Percentiles rank a stretch among this genome's conserved stretches.
These are phyloP conservation scores for Clytia hemisphaerica DNA, from an alignment of 30 jellyfish, hydroid and myxozoan species.

Conservation along the genomic window DNA sequence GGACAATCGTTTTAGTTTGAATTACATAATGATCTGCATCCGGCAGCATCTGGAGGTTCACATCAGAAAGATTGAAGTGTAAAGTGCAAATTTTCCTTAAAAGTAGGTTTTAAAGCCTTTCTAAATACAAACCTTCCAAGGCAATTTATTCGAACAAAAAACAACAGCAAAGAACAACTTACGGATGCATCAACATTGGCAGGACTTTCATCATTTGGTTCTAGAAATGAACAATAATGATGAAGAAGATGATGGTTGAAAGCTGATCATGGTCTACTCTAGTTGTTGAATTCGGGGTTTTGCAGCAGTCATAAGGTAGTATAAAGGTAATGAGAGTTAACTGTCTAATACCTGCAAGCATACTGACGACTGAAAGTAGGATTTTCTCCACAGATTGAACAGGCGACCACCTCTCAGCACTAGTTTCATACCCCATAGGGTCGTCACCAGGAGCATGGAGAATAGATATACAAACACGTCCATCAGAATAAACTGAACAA, in stretches of 20 bases:
- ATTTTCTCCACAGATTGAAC: conserved; percentile 91
- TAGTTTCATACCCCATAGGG: conserved; percentile 96
- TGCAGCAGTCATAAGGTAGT: too few species aligned
- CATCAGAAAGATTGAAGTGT: too few species aligned
- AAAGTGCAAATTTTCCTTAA: too few species aligned
- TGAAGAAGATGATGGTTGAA: neutral
- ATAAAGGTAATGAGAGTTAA: too few species aligned
- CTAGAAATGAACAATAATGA: conserved; percentile 14
- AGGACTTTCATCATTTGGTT: conserved; percentile 96
- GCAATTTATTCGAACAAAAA: too few species aligned
- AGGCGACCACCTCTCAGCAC: conserved; percentile 99
- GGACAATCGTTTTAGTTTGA: too few species aligned
- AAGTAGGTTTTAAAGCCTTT: too few species aligned
- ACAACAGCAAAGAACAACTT: conserved; percentile 20
- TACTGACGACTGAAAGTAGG: conserved; percentile 86
- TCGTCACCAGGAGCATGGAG: conserved; percentile 99
- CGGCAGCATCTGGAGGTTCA: too few species aligned
- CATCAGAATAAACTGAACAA: conserved; percentile 78
- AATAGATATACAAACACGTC: conserved; percentile 89
- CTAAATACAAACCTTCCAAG: too few species aligned
- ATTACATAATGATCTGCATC: too few species aligned
- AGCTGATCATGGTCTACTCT: neutral
- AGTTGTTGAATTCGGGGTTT: too few species aligned
- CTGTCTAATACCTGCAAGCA: conserved; percentile 98
- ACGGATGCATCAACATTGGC: conserved; percentile 99